Percentiles rank a stretch among this genome's conserved stretches.
These are phyloP conservation scores for Cinclus mexicanus DNA, from an alignment of 2,113 vertebrate species.

Conservation along the genomic window DNA sequence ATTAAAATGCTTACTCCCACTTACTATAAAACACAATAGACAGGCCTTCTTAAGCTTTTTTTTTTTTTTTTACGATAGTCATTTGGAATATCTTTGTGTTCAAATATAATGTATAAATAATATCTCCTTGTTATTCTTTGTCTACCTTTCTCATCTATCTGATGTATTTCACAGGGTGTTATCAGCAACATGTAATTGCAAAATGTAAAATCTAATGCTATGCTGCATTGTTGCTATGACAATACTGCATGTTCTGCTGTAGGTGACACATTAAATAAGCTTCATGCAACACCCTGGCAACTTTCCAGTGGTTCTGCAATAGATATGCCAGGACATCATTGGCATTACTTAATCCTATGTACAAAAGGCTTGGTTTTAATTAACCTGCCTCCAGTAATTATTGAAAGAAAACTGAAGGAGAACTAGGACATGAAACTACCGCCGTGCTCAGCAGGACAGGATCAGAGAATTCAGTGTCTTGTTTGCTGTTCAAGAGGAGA, in stretches of 20 bases:
- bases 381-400: neutral
- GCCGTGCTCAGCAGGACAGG: neutral
- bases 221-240: neutral
- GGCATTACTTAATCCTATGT: neutral
- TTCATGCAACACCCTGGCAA: neutral
- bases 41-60: neutral
- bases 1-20: neutral
- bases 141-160: neutral
- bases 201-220: neutral
- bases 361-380: neutral
- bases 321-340: neutral
- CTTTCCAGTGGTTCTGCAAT: neutral
- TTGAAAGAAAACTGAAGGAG: neutral
- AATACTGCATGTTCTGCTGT: neutral
- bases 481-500: neutral
- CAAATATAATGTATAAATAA: neutral
- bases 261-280: neutral
- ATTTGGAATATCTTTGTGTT: neutral
- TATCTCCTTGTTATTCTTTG: neutral
- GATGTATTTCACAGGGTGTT: neutral
- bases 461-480: neutral
- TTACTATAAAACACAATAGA: neutral
- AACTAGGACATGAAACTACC: neutral
- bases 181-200: neutral
- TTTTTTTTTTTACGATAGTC: neutral